Evolutionary conservation across 2,888 invertebrate species (phyloP).

Genomic region (Eumacrocentrus americanus): DNA sequence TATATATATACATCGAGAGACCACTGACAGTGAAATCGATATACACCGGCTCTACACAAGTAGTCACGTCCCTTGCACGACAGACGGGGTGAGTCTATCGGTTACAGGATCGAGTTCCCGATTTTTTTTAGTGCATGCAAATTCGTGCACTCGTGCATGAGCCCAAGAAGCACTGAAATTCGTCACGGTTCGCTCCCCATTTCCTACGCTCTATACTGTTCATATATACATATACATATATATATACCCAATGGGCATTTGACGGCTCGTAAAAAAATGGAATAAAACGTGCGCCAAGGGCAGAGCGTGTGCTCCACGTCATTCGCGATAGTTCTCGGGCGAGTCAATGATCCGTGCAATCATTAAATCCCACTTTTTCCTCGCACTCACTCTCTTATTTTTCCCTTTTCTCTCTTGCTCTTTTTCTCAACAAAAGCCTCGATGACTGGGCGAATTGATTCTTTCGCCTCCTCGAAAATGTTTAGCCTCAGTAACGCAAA

Average conservation of each 20-base stretch:
- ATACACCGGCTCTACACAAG: too few species aligned
- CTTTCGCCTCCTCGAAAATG: constrained; percentile 3
- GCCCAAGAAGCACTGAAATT: constrained; percentile 1
- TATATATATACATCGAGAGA: background rate
- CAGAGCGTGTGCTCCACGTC: constrained; percentile 11
- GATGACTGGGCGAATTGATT: constrained; percentile 26
- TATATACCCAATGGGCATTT: constrained; percentile 10
- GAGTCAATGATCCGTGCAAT: constrained; percentile 26
- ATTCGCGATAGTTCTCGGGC: background rate
- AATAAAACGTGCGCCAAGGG: constrained; percentile 4
- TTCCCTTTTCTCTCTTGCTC: constrained; percentile 25
- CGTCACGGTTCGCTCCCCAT: constrained; percentile 2
- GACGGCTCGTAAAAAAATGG: constrained; percentile 18
- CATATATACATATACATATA: constrained; percentile 1
- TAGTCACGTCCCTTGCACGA: too few species aligned
- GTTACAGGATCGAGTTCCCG: too few species aligned
- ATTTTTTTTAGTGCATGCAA: too few species aligned
- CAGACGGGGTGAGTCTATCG: too few species aligned
- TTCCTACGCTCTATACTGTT: background rate
- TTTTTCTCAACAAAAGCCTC: constrained; percentile 5
- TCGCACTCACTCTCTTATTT: constrained; percentile 25
- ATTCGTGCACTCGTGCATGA: constrained; percentile 7
- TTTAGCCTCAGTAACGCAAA: constrained; percentile 19
- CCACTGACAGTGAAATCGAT: background rate
- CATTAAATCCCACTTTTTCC: constrained; percentile 17